phyloP scores from a whole-genome alignment of 2,888 invertebrate genomes.

The Zelleria hepariella region DNA sequence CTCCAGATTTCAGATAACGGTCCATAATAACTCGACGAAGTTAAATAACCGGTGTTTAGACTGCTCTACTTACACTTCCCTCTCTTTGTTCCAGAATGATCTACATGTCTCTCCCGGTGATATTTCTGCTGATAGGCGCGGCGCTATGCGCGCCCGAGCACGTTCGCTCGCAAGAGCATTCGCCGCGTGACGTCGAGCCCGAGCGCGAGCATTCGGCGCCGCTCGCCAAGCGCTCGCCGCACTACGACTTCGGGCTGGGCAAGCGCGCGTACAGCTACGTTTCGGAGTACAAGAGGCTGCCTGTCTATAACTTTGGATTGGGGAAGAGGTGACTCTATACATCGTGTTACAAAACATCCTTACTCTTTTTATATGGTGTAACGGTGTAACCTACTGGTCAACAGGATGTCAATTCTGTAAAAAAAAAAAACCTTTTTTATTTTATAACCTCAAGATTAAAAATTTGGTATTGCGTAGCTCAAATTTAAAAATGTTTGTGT shows the following conservation, averaged over 20 bases:
- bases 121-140: constrained; percentile 40
- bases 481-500: too few relatives aligned
- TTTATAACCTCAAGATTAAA: too few relatives aligned
- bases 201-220: constrained; percentile 19
- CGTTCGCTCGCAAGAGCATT: constrained; percentile 23
- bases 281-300: constrained; percentile 74
- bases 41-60: too few relatives aligned
- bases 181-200: constrained; percentile 9
- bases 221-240: constrained; percentile 60
- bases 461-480: too few relatives aligned
- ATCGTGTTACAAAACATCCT: too few relatives aligned
- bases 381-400: too few relatives aligned
- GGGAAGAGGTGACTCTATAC: constrained; percentile 74
- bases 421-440: too few relatives aligned
- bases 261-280: constrained; percentile 74
- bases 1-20: too few relatives aligned
- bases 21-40: too few relatives aligned
- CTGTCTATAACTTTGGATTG: constrained; percentile 73
- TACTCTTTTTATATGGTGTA: too few relatives aligned
- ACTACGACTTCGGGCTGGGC: constrained; percentile 69
- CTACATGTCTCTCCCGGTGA: constrained; percentile 38
- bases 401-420: too few relatives aligned
- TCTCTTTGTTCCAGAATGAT: constrained; percentile 50
- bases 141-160: constrained; percentile 49
- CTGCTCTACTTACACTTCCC: not conserved